Evolutionary conservation across 2,888 invertebrate genomes (phyloP), one percentile per base, ranked within the genome.

Genomic region (Thyatira batis): DNA sequence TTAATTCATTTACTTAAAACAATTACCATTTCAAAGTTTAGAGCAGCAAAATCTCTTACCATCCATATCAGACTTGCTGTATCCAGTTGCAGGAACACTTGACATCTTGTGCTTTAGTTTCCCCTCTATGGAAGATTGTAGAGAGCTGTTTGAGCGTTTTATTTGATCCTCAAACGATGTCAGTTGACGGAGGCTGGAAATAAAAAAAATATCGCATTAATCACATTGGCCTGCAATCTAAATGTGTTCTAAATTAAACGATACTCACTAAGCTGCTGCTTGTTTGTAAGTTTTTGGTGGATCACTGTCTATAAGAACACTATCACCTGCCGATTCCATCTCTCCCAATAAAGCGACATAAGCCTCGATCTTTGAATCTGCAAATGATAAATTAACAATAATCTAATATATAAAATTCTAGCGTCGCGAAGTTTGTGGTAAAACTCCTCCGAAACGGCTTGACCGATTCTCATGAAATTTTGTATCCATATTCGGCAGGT

Each of bases 321-420:
- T 44, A 17, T 86, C 84, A 0, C 87, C 88, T 1, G 80, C 71
- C 0, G 70, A 61, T 51, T 90, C 89, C 87, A 90, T 87, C 69
- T 87, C 85, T 25, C 69, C 77, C 20, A 91, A 56, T 23, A 91
- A 54, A 1, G 80, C 67, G 5, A 87, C 78, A 53, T 89, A 89
- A 0, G 87, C 86, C 50, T 87, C 85, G 17, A 89, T 89, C 53
- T 75, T 55, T 51, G 76, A 67, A 65, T 89, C 87, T 90, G 56
- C 6, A 69, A 66, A 39, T 11, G 17, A 17, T 9, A 52, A n/a
- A 45, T 49, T 13, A 20, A 11, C 3, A 21, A 27, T 25, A 45
- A 3, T 3, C n/a, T n/a, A n/a, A n/a, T n/a, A n/a, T n/a, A n/a
- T n/a, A n/a, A n/a, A n/a, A n/a, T n/a, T n/a, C n/a, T n/a, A n/a